Evolutionary conservation across 2,797 vertebrate species (phyloP), one percentile per base, ranked within the genome.

Genomic region (Ambastaia sidthimunki): DNA sequence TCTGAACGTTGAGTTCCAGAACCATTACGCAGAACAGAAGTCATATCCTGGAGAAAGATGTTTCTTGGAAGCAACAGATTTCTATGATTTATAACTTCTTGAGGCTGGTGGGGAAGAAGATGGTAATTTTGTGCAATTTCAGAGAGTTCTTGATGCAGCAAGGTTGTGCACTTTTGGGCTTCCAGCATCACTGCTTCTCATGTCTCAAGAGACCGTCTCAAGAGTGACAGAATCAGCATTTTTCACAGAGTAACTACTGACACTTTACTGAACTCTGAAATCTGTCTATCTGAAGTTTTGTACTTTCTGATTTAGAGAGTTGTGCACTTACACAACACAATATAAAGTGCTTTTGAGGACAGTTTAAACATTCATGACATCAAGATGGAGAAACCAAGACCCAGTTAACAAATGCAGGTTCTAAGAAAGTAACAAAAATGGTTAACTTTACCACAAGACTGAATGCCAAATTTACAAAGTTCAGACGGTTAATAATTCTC

Each of bases 331-430:
- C 59, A 73, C 48, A n/a, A 47, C 23, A 48, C 31, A 57, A 57
- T 65, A 59, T 44, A 79, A 73, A 73, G 69, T 80, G 78, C 78
- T 66, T 72, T 73, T 72, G 57, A 28, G 50, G 65, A 55, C 31
- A 72, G 12, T 73, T 80, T 66, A 80, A 80, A 80, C 60, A 73
- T 80, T 80, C 59, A 80, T 73, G 70, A 80, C 47, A 70, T 54
- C 5, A 71, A 55, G 77, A 80, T 80, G 70, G 59, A 66, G 48
- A 10, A 48, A 50, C 54, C n/a, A 71, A 34, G 73, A n/a, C 0
- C 19, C 31, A 59, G n/a, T 68, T 76, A 28, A 34, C 47, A 63
- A 15, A 12, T 25, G n/a, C n/a, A n/a, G n/a, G n/a, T n/a, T n/a
- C n/a, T n/a, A n/a, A n/a, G n/a, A n/a, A n/a, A n/a, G n/a, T n/a